Conservation (phyloP, 1,140 invertebrate species). For the Nilaparvata lugens region DNA sequence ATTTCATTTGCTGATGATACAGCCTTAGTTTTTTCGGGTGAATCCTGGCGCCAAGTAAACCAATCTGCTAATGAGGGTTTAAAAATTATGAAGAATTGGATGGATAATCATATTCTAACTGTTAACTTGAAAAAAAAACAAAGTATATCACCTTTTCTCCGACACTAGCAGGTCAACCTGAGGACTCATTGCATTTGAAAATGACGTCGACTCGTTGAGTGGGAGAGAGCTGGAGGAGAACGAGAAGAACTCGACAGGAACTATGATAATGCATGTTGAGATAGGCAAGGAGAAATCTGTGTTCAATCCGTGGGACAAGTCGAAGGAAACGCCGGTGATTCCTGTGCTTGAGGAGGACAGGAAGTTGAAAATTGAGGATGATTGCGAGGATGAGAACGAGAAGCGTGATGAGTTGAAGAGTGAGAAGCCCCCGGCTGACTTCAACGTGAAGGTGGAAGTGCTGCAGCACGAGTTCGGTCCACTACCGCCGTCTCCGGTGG, state of each 20-base stretch:
- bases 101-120: too few relatives aligned
- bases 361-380: constrained; percentile 1
- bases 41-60: too few relatives aligned
- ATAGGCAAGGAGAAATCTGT: constrained; percentile 14
- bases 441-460: constrained; percentile 29
- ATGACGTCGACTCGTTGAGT: not conserved
- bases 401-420: not conserved
- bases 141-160: too few relatives aligned
- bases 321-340: constrained; percentile 23
- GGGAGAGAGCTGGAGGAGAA: constrained; percentile 4
- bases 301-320: constrained; percentile 22
- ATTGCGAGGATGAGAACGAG: too few relatives aligned
- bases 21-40: too few relatives aligned
- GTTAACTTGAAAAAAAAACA: too few relatives aligned
- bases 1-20: too few relatives aligned
- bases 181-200: too few relatives aligned
- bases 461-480: constrained; percentile 60
- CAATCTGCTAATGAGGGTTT: too few relatives aligned
- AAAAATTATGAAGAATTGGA: too few relatives aligned
- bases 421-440: constrained; percentile 26
- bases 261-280: constrained; percentile 1
- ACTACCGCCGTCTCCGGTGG: constrained; percentile 63
- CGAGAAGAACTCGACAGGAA: constrained; percentile 1
- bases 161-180: too few relatives aligned
- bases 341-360: constrained; percentile 19